Conservation (phyloP, 2,888 invertebrate genomes). For the Bombyx huttoni region DNA sequence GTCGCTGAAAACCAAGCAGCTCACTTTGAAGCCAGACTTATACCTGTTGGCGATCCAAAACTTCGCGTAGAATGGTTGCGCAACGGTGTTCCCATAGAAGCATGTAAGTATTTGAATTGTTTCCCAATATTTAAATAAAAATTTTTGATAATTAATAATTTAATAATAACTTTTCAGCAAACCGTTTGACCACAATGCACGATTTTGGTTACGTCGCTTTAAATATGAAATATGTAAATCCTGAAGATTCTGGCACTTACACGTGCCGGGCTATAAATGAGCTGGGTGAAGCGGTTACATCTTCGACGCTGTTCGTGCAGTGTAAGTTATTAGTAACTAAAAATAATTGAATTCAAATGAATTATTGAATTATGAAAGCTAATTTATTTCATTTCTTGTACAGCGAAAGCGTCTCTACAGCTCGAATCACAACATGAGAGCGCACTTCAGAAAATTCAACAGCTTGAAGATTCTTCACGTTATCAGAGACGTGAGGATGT, state of each 20-base stretch:
- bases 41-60: constrained; percentile 94
- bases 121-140: neutral
- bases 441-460: constrained; percentile 88
- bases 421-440: constrained; percentile 92
- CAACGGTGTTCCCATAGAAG: constrained; percentile 92
- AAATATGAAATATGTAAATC: constrained; percentile 94
- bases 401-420: constrained; percentile 89
- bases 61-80: constrained; percentile 95
- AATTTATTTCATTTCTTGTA: constrained; percentile 9
- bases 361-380: neutral
- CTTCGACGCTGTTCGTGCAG: constrained; percentile 91
- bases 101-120: constrained; percentile 73
- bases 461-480: constrained; percentile 85
- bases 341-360: neutral
- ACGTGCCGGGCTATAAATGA: constrained; percentile 94
- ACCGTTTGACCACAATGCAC: constrained; percentile 93
- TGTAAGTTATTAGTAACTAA: constrained; percentile 64
- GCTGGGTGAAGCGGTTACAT: constrained; percentile 94
- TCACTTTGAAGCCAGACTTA: constrained; percentile 93
- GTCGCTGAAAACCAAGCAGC: constrained; percentile 93
- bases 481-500: constrained; percentile 87
- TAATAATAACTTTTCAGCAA: constrained; percentile 68
- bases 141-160: constrained; percentile 1
- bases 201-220: constrained; percentile 98
- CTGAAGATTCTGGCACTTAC: constrained; percentile 97